Conservation (phyloP, 2,888 invertebrate species). For the Elegia similella region DNA sequence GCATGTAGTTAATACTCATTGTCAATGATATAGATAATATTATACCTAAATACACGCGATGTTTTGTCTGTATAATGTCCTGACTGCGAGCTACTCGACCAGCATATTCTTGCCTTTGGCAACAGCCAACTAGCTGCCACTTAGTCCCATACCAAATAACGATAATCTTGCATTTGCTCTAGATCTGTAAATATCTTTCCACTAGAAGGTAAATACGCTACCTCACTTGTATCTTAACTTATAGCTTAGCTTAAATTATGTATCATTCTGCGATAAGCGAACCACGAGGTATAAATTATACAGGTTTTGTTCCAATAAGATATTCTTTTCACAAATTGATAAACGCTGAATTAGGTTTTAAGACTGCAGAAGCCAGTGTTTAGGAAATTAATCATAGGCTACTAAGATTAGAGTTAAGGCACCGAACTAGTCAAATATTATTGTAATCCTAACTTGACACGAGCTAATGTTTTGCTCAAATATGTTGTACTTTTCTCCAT, state of each 20-base stretch:
- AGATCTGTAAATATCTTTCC: slow-evolving; percentile 76
- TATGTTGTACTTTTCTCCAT: slow-evolving; percentile 31
- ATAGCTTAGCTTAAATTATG: slow-evolving; percentile 70
- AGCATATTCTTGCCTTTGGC: slow-evolving; percentile 34
- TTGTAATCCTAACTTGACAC: slow-evolving; percentile 39
- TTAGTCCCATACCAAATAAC: slow-evolving; percentile 62
- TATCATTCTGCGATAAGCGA: slow-evolving; percentile 23
- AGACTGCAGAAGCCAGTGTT: slow-evolving; percentile 76
- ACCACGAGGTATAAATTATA: slow-evolving; percentile 1
- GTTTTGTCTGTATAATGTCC: slow-evolving; percentile 51
- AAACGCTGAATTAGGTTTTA: slow-evolving; percentile 46
- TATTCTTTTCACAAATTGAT: slow-evolving; percentile 10
- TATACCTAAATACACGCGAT: slow-evolving; percentile 53
- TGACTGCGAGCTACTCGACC: slow-evolving; percentile 49
- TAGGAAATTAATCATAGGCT: slow-evolving; percentile 58
- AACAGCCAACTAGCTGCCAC: slow-evolving; percentile 39
- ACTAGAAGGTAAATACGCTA: slow-evolving; percentile 79
- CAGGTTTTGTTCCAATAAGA: slow-evolving; percentile 15
- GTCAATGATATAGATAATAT: slow-evolving; percentile 53
- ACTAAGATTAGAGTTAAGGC: slow-evolving; percentile 60
- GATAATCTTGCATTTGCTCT: slow-evolving; percentile 59
- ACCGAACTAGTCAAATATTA: slow-evolving; percentile 76
- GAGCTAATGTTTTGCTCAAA: slow-evolving; percentile 68
- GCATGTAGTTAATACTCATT: slow-evolving; percentile 75
- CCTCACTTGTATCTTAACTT: slow-evolving; percentile 77